Conservation (phyloP, 2,888 invertebrate species). For the Glaucopsyche alexis region DNA sequence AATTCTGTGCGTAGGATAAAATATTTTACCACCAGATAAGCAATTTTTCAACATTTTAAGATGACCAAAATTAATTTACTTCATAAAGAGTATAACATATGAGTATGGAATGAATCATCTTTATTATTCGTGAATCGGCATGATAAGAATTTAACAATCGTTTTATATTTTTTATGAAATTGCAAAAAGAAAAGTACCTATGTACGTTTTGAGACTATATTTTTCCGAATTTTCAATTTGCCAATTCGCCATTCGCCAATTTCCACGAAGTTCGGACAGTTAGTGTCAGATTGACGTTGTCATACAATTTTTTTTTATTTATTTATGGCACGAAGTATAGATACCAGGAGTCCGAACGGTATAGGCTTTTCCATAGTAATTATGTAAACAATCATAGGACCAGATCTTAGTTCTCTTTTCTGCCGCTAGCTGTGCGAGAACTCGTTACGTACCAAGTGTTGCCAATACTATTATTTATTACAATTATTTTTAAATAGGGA, state of each 20-base stretch:
- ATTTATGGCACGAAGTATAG: too few species aligned
- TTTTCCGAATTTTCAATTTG: not conserved
- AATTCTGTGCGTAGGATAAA: conserved; percentile 26
- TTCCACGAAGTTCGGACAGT: too few species aligned
- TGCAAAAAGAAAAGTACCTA: not conserved
- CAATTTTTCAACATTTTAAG: conserved; percentile 30
- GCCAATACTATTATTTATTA: too few species aligned
- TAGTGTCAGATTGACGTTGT: not conserved
- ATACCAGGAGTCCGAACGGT: too few species aligned
- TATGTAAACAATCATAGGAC: too few species aligned
- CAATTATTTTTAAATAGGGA: too few species aligned
- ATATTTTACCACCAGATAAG: conserved; percentile 28
- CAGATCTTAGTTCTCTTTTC: too few species aligned
- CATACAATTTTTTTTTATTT: not conserved
- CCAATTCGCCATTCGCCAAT: not conserved
- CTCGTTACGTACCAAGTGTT: too few species aligned
- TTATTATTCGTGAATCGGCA: not conserved
- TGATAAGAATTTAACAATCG: not conserved
- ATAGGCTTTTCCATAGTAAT: too few species aligned
- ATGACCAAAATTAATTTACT: not conserved
- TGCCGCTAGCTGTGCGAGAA: too few species aligned
- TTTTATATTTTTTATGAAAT: not conserved
- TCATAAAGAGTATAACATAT: not conserved
- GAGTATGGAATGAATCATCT: not conserved
- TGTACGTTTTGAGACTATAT: not conserved